Base-by-base conservation (phyloP, 2,888 invertebrate genomes). In the Orthonychiurus folsomi region DNA sequence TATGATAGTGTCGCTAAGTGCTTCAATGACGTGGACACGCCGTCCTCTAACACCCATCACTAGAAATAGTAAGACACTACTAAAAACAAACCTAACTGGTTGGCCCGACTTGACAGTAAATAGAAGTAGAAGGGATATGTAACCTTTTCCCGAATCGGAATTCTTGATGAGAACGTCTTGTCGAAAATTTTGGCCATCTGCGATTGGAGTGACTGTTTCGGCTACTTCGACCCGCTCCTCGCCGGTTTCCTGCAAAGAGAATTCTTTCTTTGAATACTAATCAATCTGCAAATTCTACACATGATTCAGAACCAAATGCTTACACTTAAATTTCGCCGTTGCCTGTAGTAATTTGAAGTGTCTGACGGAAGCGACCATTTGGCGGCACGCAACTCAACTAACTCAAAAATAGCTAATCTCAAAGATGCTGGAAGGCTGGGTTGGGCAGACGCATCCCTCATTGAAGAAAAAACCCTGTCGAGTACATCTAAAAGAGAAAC, bases 21-120 rank as follows among this genome's bases (percentile, higher is more conserved):
- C 93, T 84, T 95, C 95, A 80, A 95, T 95, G 88, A 94, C 92
- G 84, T 94, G 94, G 80, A 95, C 93, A 80, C 95, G 85, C 78
- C 94, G 86, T 79, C 95, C 95, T 83, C 93, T 93, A 86, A 94
- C 93, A 84, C 94, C 94, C 94, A 94, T 94, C 84, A 94, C 94
- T 94, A 77, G 76, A 27, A 50, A 21, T 23, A 25, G n/a, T 21
- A 9, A 52, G 9, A n/a, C 23, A 59, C 24, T 50, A 55, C 55
- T 23, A 55, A 50, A 48, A 60, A n/a, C n/a, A n/a, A n/a, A n/a
- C n/a, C n/a, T n/a, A n/a, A n/a, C n/a, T n/a, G n/a, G n/a, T n/a
- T n/a, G n/a, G n/a, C n/a, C n/a, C n/a, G n/a, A n/a, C n/a, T 25
- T 21, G 26, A 21, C 47, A 27, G 24, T 54, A 5, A 62, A 25